Evolutionary conservation across 2,797 vertebrate species (phyloP), one percentile per base, ranked within the genome.

Genomic region (Enteromius paludinosus): DNA sequence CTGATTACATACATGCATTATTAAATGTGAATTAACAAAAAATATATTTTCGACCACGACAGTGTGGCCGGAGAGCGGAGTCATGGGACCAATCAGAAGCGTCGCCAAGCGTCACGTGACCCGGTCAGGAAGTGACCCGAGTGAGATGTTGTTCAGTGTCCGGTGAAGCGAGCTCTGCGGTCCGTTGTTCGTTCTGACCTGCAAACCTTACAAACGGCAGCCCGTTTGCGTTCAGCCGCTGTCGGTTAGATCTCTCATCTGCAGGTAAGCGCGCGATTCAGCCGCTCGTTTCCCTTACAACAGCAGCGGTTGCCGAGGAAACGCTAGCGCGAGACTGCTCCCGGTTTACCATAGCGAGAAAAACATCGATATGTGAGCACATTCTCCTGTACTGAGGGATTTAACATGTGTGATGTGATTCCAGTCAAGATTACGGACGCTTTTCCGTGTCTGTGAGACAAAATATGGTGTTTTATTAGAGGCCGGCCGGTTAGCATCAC

Each of bases 241-340:
- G 45, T 72, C 45, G 12, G 3, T 33, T 18, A 49, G 25, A 49
- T 12, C 7, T 61, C 4, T 75, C 33, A 9, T 12, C 12, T 76
- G 28, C 73, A 76, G 73, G 73, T 76, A 25, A 76, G 54, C 35
- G 4, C 33, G 20, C 20, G 35, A 12, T 15, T 73, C n/a, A 14
- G n/a, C 18, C 18, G 47, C 70, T 15, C 30, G 28, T 54, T n/a
- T 54, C 71, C 71, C 18, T 73, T 25, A 71, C 69, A 30, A 71
- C 69, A 20, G 23, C 23, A 6, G 23, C 56, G 56, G 56, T 61
- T 14, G 12, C 56, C 11, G 68, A 20, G 28, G 28, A 30, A 18
- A 30, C 43, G 2, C 15, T 18, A 17, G 9, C 3, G 4, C 25
- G 25, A 72, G 43, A 72, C 10, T 11, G 17, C 47, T 47, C 28